Conservation (phyloP, 2,797 vertebrate genomes). For the Scomberomorus guttatus region DNA sequence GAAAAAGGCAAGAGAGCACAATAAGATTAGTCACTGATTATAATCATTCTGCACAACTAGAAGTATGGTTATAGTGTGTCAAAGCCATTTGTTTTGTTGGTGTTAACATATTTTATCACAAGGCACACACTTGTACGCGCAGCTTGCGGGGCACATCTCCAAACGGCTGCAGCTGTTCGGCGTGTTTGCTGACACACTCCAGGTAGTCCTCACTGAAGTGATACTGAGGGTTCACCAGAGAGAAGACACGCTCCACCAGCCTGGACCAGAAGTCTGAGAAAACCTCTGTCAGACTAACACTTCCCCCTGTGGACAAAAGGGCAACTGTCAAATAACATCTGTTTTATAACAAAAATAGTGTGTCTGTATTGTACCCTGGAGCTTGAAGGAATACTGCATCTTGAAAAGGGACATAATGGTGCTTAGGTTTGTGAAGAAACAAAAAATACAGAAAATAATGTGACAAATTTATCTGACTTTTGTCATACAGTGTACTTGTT, state of each 20-base stretch:
- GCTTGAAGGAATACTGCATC: too few species aligned
- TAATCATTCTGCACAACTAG: background rate
- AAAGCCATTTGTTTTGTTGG: background rate
- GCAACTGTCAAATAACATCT: background rate
- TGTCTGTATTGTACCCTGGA: too few species aligned
- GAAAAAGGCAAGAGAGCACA: slow-evolving; percentile 11
- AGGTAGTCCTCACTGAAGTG: slow-evolving; percentile 91
- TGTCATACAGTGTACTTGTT: background rate
- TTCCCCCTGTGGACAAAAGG: slow-evolving; percentile 77
- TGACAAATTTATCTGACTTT: background rate
- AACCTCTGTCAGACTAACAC: slow-evolving; percentile 88
- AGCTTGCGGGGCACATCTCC: slow-evolving; percentile 92
- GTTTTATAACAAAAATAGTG: background rate
- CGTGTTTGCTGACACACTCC: slow-evolving; percentile 91
- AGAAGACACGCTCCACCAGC: slow-evolving; percentile 91
- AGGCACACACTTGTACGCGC: slow-evolving; percentile 86
- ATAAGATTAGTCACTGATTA: background rate
- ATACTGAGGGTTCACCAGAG: slow-evolving; percentile 93
- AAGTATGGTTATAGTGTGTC: background rate
- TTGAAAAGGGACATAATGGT: too few species aligned
- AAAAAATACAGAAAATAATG: background rate
- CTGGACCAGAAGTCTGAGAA: slow-evolving; percentile 92
- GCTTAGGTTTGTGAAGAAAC: slow-evolving; percentile 1
- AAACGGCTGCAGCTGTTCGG: slow-evolving; percentile 90
- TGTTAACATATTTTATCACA: background rate